Percentiles rank a stretch among this genome's conserved stretches.
These are phyloP conservation scores for Naso thynnoides DNA, from an alignment of 2,797 vertebrate species.

Conservation along the genomic window DNA sequence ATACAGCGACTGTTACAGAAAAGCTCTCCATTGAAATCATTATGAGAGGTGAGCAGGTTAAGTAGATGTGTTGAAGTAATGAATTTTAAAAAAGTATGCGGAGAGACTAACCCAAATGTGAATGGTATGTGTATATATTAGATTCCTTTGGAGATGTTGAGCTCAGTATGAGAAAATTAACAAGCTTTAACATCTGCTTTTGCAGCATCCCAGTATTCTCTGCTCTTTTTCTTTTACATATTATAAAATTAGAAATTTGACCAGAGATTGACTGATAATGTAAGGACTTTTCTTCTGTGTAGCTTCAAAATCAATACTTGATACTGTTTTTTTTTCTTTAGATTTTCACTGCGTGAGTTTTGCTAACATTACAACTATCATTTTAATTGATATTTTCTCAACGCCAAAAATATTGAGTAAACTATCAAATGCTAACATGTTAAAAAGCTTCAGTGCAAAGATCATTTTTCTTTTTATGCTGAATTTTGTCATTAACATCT, in stretches of 20 bases:
- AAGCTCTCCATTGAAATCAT: neutral
- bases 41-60: neutral
- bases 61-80: neutral
- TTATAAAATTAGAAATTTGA: neutral
- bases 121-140: neutral
- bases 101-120: neutral
- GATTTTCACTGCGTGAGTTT: neutral
- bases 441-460: too few species aligned
- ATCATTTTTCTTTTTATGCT: too few species aligned
- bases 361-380: neutral
- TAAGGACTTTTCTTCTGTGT: neutral
- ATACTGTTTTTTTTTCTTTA: neutral
- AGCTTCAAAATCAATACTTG: constrained; percentile 8
- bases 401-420: too few species aligned
- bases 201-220: neutral
- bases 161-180: neutral
- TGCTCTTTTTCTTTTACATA: constrained; percentile 1
- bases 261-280: constrained; percentile 4
- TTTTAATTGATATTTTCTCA: neutral
- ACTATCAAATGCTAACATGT: too few species aligned
- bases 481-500: too few species aligned
- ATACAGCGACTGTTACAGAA: neutral
- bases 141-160: neutral
- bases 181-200: neutral
- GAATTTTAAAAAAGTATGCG: too few species aligned